Percentiles rank a stretch among this genome's conserved stretches.
Evolutionary conservation across 2,888 invertebrate species (phyloP).

Genomic region (Pasiphila rectangulata): DNA sequence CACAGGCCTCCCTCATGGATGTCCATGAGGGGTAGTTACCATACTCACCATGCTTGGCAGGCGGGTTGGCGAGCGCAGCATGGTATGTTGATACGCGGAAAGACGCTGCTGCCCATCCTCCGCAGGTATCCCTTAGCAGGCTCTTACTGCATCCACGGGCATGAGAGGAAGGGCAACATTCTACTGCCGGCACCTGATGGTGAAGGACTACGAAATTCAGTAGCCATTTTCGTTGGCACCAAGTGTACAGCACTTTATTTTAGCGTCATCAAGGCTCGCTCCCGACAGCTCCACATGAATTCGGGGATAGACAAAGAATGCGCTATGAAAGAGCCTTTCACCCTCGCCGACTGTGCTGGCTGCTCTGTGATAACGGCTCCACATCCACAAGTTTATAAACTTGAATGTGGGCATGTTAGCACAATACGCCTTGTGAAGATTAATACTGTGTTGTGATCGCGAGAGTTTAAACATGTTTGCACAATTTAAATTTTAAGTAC

Average conservation of each 20-base stretch:
- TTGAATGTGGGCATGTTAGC: conserved; percentile 15
- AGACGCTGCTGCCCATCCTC: too few species aligned
- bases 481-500: too few species aligned
- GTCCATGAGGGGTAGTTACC: too few species aligned
- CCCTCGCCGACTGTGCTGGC: conserved; percentile 43
- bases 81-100: too few species aligned
- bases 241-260: conserved; percentile 58
- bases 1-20: too few species aligned
- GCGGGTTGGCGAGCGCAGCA: too few species aligned
- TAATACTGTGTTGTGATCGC: conserved; percentile 3
- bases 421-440: conserved; percentile 14
- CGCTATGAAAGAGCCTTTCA: conserved; percentile 62
- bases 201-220: too few species aligned
- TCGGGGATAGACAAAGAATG: conserved; percentile 65
- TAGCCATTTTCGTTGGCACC: conserved; percentile 35
- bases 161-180: too few species aligned
- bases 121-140: too few species aligned
- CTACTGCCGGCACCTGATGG: too few species aligned
- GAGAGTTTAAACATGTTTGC: not conserved
- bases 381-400: conserved; percentile 39
- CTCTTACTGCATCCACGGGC: too few species aligned
- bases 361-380: conserved; percentile 58
- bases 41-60: too few species aligned
- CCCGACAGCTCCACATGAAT: conserved; percentile 60
- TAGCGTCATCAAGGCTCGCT: conserved; percentile 51